A percentile compares a stretch with the other conserved stretches of the same genome.
phyloP scores from a whole-genome alignment of 2,888 invertebrate species.

The Lutraria lutraria region DNA sequence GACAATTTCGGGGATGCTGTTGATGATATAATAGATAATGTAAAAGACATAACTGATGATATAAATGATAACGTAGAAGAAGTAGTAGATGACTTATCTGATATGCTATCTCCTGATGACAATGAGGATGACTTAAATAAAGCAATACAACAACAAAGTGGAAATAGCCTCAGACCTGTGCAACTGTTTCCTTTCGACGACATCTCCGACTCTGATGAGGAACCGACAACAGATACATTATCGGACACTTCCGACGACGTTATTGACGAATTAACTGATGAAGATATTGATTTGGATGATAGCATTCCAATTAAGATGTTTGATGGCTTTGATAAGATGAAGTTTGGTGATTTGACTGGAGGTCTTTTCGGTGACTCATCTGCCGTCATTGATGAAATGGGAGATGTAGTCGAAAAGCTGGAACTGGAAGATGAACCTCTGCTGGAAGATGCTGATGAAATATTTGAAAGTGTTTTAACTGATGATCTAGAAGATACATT shows the following conservation, averaged over 20 bases:
- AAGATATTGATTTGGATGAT: background rate
- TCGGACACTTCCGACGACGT: conserved; percentile 17
- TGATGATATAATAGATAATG: conserved; percentile 6
- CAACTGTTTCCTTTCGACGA: conserved; percentile 4
- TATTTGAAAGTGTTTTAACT: background rate
- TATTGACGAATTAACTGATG: background rate
- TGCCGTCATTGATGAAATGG: background rate
- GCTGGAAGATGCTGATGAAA: background rate
- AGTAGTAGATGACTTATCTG: background rate
- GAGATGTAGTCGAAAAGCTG: background rate
- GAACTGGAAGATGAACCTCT: conserved; percentile 4
- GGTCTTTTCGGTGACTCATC: conserved; percentile 1
- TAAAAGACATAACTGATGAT: conserved; percentile 13
- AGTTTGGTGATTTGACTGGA: background rate
- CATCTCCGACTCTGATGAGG: background rate
- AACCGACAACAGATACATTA: background rate
- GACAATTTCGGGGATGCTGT: conserved; percentile 9
- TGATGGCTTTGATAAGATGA: background rate
- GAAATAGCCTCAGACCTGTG: background rate
- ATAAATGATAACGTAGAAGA: conserved; percentile 1
- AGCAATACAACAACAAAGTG: background rate
- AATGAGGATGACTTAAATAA: background rate
- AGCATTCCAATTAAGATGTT: background rate
- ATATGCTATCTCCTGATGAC: background rate
- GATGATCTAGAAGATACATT: conserved; percentile 17